A percentile compares a stretch with the other conserved stretches of the same genome.
These are phyloP conservation scores for Dryas iulia DNA, from an alignment of 1,140 invertebrate genomes.

Conservation along the genomic window DNA sequence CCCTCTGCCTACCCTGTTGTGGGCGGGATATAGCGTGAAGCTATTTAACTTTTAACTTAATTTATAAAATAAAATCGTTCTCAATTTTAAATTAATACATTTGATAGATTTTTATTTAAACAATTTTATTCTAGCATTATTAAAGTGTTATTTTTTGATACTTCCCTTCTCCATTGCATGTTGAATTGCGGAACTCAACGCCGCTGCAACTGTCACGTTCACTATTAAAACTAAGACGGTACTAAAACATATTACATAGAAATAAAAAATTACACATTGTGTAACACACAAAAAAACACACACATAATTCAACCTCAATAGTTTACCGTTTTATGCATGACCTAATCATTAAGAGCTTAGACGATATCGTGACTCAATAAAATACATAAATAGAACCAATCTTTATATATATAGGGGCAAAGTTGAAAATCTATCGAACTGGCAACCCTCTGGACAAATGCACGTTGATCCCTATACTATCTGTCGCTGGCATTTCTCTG, in stretches of 20 bases:
- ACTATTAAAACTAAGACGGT: too few relatives aligned
- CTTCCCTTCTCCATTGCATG: too few relatives aligned
- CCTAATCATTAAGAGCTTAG: slow-evolving; percentile 39
- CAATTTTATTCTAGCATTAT: too few relatives aligned
- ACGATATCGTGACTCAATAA: slow-evolving; percentile 28
- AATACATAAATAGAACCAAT: slow-evolving; percentile 14
- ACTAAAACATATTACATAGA: neutral
- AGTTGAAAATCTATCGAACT: slow-evolving; percentile 31
- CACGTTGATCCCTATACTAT: slow-evolving; percentile 37
- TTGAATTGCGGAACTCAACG: too few relatives aligned
- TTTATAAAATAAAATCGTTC: too few relatives aligned
- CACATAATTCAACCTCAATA: slow-evolving; percentile 33
- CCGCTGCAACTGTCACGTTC: too few relatives aligned
- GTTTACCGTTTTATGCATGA: slow-evolving; percentile 38
- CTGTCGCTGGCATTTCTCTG: neutral
- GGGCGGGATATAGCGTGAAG: too few relatives aligned
- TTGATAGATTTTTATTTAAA: too few relatives aligned
- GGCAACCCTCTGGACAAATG: slow-evolving; percentile 39
- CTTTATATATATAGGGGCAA: slow-evolving; percentile 23
- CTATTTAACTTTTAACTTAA: too few relatives aligned
- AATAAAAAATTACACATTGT: slow-evolving; percentile 5
- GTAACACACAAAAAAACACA: slow-evolving; percentile 34
- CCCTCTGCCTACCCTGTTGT: too few relatives aligned
- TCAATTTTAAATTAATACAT: too few relatives aligned
- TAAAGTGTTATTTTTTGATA: too few relatives aligned